phyloP scores from a whole-genome alignment of 1,140 invertebrate genomes.

The Bombyx mori region ASM3026992v2 NC_085134.1:3527501-3528000 shows the following conservation, averaged over 20 bases:
- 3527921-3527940: slow-evolving; percentile 17
- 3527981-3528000: too few species aligned
- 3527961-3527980: too few species aligned
- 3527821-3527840: slow-evolving; percentile 63
- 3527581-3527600: background rate
- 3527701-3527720: too few species aligned
- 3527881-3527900: slow-evolving; percentile 44
- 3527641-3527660: background rate
- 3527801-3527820: slow-evolving; percentile 15
- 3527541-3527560: slow-evolving; percentile 32
- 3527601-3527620: background rate
- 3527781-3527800: background rate
- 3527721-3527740: too few species aligned
- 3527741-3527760: too few species aligned
- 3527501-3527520: slow-evolving; percentile 45
- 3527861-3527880: slow-evolving; percentile 38
- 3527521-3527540: slow-evolving; percentile 44
- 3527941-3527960: too few species aligned
- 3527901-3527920: slow-evolving; percentile 49
- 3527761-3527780: background rate
- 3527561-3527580: slow-evolving; percentile 41
- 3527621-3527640: background rate
- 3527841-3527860: slow-evolving; percentile 52
- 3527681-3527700: too few species aligned
- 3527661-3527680: too few species aligned